Conservation (phyloP, 2,113 vertebrate genomes). For the Echinops telfairi region DNA sequence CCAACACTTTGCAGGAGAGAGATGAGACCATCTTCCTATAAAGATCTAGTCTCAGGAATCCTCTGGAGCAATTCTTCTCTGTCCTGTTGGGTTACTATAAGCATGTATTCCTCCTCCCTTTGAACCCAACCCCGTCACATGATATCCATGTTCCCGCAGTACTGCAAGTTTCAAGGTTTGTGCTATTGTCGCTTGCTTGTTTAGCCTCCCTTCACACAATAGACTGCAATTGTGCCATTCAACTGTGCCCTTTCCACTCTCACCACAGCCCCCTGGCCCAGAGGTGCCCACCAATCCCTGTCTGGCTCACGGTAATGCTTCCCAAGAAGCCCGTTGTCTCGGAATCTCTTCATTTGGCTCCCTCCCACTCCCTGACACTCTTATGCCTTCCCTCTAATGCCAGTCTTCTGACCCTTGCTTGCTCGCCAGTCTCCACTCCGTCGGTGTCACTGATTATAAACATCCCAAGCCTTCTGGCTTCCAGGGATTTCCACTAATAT, state of each 20-base stretch:
- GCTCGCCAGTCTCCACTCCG: background rate
- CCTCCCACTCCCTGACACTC: background rate
- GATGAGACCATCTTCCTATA: too few species aligned
- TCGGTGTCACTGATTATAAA: constrained; percentile 52
- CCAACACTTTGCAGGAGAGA: too few species aligned
- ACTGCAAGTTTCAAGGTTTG: background rate
- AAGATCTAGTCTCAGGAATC: too few species aligned
- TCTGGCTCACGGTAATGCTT: background rate
- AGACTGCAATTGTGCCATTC: background rate
- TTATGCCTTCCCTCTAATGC: constrained; percentile 52
- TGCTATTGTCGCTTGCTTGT: background rate
- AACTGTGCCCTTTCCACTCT: background rate
- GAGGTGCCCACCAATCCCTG: background rate
- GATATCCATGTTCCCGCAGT: background rate
- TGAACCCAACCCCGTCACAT: background rate
- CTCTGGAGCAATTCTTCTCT: too few species aligned
- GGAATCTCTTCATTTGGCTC: background rate
- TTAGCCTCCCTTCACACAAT: background rate
- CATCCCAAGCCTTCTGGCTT: constrained; percentile 13
- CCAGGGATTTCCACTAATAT: constrained; percentile 54
- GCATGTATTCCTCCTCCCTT: background rate
- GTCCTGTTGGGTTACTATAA: too few species aligned
- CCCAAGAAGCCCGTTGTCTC: background rate
- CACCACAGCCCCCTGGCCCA: background rate
- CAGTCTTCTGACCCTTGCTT: background rate